These are phyloP conservation scores for Scrobipalpa costella DNA, from an alignment of 2,888 invertebrate species.

Conservation along the genomic window DNA sequence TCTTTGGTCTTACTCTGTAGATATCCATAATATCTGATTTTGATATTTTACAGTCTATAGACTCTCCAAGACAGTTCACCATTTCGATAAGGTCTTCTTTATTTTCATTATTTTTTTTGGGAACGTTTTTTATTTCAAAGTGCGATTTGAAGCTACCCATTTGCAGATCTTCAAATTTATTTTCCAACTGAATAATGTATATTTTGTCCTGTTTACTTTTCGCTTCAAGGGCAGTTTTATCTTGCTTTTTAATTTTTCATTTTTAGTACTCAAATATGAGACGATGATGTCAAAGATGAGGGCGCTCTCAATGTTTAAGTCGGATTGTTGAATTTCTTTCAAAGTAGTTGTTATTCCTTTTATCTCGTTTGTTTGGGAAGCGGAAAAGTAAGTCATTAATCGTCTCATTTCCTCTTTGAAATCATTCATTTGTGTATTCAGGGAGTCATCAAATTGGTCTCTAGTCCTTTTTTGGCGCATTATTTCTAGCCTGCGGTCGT, in stretches of 20 bases:
- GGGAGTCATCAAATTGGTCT: no score
- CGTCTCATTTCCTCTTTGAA: neutral
- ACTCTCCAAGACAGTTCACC: conserved; percentile 6
- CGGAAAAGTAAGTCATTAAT: neutral
- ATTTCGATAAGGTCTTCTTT: conserved; percentile 15
- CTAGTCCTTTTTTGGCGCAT: no score
- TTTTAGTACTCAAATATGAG: no score
- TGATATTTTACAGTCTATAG: conserved; percentile 15
- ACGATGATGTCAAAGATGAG: no score
- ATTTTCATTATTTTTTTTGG: conserved; percentile 8
- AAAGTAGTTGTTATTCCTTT: neutral
- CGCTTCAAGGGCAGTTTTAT: neutral
- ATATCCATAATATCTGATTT: conserved; percentile 16
- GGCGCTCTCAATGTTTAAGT: no score
- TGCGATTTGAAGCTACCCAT: neutral
- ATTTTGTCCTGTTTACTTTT: neutral
- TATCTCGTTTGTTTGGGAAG: neutral
- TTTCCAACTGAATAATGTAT: neutral
- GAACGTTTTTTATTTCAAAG: no score
- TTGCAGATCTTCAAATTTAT: neutral
- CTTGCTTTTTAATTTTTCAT: neutral
- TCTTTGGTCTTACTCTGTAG: conserved; percentile 14
- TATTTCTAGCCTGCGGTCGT: no score
- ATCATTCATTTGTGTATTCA: neutral
- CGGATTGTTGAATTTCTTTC: neutral